phyloP scores from a whole-genome alignment of 2,113 vertebrate genomes.

The Poecilia latipinna region DNA sequence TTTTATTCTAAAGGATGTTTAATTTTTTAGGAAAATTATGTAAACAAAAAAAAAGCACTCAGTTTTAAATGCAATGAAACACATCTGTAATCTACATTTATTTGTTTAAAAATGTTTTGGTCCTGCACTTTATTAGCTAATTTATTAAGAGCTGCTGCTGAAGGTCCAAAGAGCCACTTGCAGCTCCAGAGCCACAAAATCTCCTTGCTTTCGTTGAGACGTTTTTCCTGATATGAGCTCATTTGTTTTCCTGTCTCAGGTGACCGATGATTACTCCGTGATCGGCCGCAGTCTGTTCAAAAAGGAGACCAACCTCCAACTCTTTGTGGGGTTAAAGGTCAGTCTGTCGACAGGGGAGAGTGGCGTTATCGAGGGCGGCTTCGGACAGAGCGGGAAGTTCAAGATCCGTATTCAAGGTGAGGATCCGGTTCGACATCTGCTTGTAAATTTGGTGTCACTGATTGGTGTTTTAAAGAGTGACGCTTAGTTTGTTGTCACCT shows the following conservation, averaged over 20 bases:
- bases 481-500: background rate
- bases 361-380: constrained; percentile 91
- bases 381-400: constrained; percentile 97
- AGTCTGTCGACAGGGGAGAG: constrained; percentile 90
- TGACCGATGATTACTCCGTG: constrained; percentile 90
- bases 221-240: background rate
- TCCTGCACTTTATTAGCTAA: too few species aligned
- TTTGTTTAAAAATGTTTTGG: too few species aligned
- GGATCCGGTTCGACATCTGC: constrained; percentile 21
- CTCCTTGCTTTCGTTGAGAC: background rate
- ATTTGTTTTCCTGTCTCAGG: constrained; percentile 72
- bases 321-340: constrained; percentile 94
- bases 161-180: too few species aligned
- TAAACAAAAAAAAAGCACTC: too few species aligned
- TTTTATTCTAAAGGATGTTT: too few species aligned
- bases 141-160: too few species aligned
- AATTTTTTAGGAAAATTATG: too few species aligned
- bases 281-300: constrained; percentile 97
- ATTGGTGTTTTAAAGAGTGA: background rate
- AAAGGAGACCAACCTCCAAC: constrained; percentile 98
- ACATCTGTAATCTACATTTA: too few species aligned
- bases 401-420: constrained; percentile 91
- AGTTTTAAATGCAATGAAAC: too few species aligned
- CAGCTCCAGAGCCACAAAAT: background rate
- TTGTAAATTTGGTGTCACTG: background rate